Conservation (phyloP, 2,113 vertebrate genomes). For the Phrynocephalus versicolor region DNA sequence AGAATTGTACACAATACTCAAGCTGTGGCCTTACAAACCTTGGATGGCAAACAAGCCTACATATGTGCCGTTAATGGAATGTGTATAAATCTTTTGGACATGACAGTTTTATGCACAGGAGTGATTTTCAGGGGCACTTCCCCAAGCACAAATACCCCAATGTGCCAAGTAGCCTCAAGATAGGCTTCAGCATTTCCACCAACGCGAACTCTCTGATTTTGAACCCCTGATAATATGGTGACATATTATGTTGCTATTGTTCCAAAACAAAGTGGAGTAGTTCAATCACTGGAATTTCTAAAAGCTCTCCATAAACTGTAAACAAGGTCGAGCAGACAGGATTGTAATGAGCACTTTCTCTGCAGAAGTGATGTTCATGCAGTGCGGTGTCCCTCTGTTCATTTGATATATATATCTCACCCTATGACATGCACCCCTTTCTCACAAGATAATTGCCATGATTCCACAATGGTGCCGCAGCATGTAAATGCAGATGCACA, state of each 20-base stretch:
- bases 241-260: slow-evolving; percentile 5
- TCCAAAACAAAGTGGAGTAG: slow-evolving; percentile 21
- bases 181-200: slow-evolving; percentile 12
- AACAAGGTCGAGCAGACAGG: slow-evolving; percentile 49
- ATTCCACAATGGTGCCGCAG: slow-evolving; percentile 12
- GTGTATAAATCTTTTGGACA: neutral
- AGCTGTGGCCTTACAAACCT: too few relatives aligned
- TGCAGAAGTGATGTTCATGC: slow-evolving; percentile 41
- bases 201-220: slow-evolving; percentile 2
- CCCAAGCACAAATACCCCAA: neutral
- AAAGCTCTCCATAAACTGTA: slow-evolving; percentile 47
- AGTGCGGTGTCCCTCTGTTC: slow-evolving; percentile 21
- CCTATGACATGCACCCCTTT: slow-evolving; percentile 7
- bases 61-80: neutral
- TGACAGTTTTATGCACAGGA: slow-evolving; percentile 16
- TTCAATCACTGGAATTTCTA: slow-evolving; percentile 34
- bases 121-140: neutral
- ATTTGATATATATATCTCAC: slow-evolving; percentile 11
- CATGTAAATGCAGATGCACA: neutral
- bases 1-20: too few relatives aligned
- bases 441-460: slow-evolving; percentile 1
- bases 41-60: neutral
- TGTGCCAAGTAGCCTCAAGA: neutral
- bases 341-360: slow-evolving; percentile 46
- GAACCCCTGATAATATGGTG: slow-evolving; percentile 23